phyloP scores from a whole-genome alignment of 2,888 invertebrate genomes.

The Aplocera efformata region DNA sequence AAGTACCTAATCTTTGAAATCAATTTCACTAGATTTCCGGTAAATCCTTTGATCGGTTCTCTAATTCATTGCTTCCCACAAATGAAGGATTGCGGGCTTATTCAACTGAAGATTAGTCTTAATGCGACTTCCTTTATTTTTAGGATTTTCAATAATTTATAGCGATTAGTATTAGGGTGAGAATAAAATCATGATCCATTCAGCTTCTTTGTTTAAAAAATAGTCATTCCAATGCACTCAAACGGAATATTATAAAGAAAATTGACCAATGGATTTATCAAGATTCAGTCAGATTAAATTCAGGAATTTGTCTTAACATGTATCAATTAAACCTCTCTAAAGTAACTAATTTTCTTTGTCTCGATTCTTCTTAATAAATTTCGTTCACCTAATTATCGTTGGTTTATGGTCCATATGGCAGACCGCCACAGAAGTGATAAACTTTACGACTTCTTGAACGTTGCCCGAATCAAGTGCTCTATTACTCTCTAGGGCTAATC shows the following conservation, averaged over 20 bases:
- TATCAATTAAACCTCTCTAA: too few species aligned
- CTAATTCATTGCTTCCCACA: constrained; percentile 13
- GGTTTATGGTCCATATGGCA: constrained; percentile 30
- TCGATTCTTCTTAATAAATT: neutral
- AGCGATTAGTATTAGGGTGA: too few species aligned
- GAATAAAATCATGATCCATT: too few species aligned
- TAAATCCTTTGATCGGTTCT: constrained; percentile 12
- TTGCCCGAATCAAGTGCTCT: constrained; percentile 15
- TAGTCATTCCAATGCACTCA: too few species aligned
- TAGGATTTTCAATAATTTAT: neutral
- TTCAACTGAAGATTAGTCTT: constrained; percentile 9
- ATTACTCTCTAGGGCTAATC: constrained; percentile 7
- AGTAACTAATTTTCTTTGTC: too few species aligned
- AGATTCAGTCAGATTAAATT: too few species aligned
- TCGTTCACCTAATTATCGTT: constrained; percentile 25
- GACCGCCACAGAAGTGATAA: constrained; percentile 27
- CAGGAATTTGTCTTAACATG: too few species aligned
- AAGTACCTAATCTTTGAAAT: too few species aligned
- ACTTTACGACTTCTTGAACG: constrained; percentile 30
- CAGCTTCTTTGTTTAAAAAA: too few species aligned
- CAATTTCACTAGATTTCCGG: constrained; percentile 1
- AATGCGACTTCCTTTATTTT: constrained; percentile 10
- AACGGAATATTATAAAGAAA: too few species aligned
- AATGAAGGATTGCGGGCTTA: constrained; percentile 8
- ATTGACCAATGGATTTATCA: too few species aligned